Evolutionary conservation across 2,113 vertebrate species (phyloP).

Genomic region (Candoia aspera): DNA sequence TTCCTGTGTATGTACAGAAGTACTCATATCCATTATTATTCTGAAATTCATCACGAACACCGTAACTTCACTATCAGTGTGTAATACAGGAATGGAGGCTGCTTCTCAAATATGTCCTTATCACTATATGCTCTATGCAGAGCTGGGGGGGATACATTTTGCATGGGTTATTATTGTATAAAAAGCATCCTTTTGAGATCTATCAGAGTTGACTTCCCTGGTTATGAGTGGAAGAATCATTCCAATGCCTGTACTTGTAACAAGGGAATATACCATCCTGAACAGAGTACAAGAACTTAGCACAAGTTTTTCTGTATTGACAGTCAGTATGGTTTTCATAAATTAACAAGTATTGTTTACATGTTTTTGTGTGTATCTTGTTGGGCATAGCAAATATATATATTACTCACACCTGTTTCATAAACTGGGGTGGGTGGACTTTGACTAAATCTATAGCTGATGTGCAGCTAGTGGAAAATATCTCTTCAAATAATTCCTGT

Average conservation of each 20-base stretch:
- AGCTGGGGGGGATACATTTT: background rate
- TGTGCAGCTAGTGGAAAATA: background rate
- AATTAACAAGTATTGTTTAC: background rate
- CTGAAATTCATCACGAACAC: background rate
- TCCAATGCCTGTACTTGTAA: background rate
- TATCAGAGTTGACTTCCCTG: background rate
- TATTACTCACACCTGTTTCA: background rate
- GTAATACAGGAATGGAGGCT: background rate
- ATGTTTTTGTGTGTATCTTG: background rate
- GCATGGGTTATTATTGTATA: background rate
- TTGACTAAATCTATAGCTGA: background rate
- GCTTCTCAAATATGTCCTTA: background rate
- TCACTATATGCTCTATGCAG: background rate
- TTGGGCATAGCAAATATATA: background rate
- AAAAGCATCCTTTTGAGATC: background rate
- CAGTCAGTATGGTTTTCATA: background rate
- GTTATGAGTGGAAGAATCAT: background rate
- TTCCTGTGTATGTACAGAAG: background rate
- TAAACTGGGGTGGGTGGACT: background rate
- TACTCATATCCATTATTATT: background rate
- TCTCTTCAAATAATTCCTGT: background rate
- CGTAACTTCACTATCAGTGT: background rate
- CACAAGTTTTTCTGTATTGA: background rate
- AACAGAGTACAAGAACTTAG: background rate
- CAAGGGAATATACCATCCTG: background rate